These are phyloP conservation scores for Mormyrus proboscirostris DNA, from an alignment of 2,797 vertebrate genomes.

Conservation along the genomic window DNA sequence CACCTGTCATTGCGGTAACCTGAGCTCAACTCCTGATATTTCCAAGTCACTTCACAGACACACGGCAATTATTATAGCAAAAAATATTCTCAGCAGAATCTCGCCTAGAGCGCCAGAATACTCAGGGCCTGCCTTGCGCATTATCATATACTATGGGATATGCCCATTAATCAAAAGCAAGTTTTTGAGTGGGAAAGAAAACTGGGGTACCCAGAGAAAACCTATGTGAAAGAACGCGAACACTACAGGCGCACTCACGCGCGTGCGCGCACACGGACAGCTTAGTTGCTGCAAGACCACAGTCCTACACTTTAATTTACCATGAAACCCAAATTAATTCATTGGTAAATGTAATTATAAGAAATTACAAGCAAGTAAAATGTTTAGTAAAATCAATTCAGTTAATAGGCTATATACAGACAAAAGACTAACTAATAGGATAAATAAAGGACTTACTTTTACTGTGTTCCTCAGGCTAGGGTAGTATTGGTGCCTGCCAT, in stretches of 20 bases:
- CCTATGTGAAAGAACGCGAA: neutral
- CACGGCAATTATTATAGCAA: neutral
- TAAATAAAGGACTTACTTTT: neutral
- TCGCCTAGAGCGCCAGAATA: neutral
- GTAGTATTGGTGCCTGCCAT: neutral
- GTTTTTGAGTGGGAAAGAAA: neutral
- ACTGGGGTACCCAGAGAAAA: neutral
- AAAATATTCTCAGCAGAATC: neutral
- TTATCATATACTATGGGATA: neutral
- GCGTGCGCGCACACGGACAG: neutral
- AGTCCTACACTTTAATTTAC: neutral
- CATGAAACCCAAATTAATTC: neutral
- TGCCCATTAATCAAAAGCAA: neutral
- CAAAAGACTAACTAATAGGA: neutral
- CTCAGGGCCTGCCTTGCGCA: neutral
- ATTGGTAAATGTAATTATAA: neutral
- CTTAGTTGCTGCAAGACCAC: neutral
- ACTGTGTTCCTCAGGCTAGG: neutral
- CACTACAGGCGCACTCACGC: neutral
- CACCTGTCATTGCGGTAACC: slow-evolving; percentile 8
- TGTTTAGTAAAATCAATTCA: neutral
- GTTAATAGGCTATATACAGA: neutral
- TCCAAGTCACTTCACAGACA: neutral
- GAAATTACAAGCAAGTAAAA: neutral
- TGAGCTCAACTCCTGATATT: neutral